Evolutionary conservation across 2,888 invertebrate genomes (phyloP), one percentile per base, ranked within the genome.

Genomic region (Cryptus viduatorius): DNA sequence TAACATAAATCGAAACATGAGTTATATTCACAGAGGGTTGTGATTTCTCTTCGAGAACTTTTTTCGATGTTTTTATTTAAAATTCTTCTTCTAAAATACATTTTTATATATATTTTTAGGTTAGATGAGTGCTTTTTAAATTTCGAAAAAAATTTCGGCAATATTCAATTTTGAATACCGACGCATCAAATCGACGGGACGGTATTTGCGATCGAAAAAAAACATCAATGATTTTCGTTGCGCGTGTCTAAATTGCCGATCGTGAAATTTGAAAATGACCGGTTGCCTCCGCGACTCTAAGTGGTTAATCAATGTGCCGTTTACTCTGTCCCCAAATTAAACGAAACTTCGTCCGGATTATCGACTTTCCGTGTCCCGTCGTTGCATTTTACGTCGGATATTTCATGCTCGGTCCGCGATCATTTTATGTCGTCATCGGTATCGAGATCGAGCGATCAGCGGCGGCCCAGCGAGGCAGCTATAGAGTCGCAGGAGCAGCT

Each of bases 351-450:
- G 31, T 7, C 12, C n/a, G 61, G 16, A 64, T 75, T 48, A 48
- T 48, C 29, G 48, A 46, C 2, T 53, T 76, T 76, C 37, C 37
- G 46, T 19, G 31, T 61, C 44, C 31, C 48, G 12, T 31, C 12
- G 48, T 50, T 75, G 73, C 31, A 48, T 53, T 53, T 53, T 24
- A 42, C 53, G 29, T 37, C 76, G 65, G 37, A 14, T 65, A 75
- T 79, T 81, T 72, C 67, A 73, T 77, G 77, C 67, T 83, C 69
- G 78, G 67, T 82, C 73, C 82, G 24, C 76, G 76, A 86, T 85
- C 61, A 72, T 83, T 83, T 79, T 69, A 86, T 86, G 86, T 86
- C 86, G 86, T 87, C 87, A 87, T 83, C 83, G 83, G 59, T 78
- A 80, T 82, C 82, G 87, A 80, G 85, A 80, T 68, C 80, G 83